Conservation (phyloP, 2,113 vertebrate genomes). For the Chloropsis hardwickii region DNA sequence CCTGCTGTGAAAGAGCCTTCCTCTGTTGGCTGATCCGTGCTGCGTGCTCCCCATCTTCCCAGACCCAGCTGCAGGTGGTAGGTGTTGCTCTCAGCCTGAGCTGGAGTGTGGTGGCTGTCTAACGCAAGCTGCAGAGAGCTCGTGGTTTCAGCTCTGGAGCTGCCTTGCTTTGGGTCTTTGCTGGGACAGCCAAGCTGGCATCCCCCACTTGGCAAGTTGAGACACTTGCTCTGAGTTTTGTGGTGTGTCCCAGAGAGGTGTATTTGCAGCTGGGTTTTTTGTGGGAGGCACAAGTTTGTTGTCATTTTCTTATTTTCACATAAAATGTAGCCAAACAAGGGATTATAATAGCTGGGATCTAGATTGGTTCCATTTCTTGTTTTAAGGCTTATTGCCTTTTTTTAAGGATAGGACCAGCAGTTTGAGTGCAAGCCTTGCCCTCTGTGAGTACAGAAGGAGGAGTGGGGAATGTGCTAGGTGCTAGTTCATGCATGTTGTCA, state of each 20-base stretch:
- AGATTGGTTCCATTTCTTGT: not conserved
- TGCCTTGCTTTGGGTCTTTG: fast-evolving
- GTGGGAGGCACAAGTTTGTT: not conserved
- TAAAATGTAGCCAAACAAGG: not conserved
- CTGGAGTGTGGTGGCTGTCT: not conserved
- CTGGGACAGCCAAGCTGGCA: not conserved
- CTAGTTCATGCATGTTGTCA: fast-evolving
- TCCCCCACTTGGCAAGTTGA: fast-evolving
- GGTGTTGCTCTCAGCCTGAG: not conserved
- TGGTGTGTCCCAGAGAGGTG: not conserved
- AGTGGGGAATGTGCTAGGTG: not conserved
- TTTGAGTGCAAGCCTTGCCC: not conserved
- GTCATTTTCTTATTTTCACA: not conserved
- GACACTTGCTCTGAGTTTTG: not conserved
- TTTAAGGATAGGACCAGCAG: not conserved
- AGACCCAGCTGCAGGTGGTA: not conserved
- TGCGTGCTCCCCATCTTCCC: not conserved
- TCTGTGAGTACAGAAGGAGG: not conserved
- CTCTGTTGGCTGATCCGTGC: not conserved
- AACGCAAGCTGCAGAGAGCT: not conserved
- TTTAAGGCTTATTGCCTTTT: not conserved
- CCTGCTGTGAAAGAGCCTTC: not conserved
- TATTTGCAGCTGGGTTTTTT: not conserved
- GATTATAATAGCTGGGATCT: not conserved
- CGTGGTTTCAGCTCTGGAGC: not conserved